Evolutionary conservation across 2,888 invertebrate genomes (phyloP).

Genomic region (Ecdyonurus torrentis): DNA sequence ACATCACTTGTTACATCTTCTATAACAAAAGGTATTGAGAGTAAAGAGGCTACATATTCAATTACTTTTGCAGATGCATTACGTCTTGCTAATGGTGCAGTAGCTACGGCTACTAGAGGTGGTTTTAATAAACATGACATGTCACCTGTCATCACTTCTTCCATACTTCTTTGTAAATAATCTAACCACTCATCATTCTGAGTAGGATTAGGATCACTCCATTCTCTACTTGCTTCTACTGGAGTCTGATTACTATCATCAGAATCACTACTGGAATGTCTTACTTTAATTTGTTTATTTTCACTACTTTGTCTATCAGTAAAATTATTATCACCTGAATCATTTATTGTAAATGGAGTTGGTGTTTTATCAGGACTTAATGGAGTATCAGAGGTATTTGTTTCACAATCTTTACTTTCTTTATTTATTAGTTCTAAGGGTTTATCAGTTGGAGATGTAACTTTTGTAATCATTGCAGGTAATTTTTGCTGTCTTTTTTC

Average conservation of each 20-base stretch:
- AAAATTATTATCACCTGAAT: background rate
- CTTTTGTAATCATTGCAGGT: background rate
- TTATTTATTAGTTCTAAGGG: background rate
- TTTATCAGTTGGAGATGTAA: background rate
- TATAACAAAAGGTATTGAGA: slow-evolving; percentile 43
- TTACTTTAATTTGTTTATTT: background rate
- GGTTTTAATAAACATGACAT: slow-evolving; percentile 54
- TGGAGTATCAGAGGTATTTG: background rate
- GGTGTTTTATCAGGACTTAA: background rate
- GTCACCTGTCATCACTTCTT: slow-evolving; percentile 67
- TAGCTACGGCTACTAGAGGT: slow-evolving; percentile 40
- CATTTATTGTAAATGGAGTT: background rate
- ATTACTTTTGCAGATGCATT: slow-evolving; percentile 42
- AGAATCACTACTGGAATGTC: background rate
- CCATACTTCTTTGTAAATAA: slow-evolving; percentile 62
- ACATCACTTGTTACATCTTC: background rate
- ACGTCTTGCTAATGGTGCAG: slow-evolving; percentile 45
- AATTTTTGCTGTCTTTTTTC: slow-evolving; percentile 19
- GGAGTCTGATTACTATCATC: background rate
- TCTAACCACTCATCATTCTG: slow-evolving; percentile 79
- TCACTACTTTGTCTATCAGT: background rate
- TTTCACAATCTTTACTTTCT: background rate
- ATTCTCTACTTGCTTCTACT: background rate
- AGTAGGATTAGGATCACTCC: background rate
- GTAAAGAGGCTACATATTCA: slow-evolving; percentile 41